Evolutionary conservation across 2,888 invertebrate species (phyloP), one percentile per base, ranked within the genome.

Genomic region (Troilus luridus): DNA sequence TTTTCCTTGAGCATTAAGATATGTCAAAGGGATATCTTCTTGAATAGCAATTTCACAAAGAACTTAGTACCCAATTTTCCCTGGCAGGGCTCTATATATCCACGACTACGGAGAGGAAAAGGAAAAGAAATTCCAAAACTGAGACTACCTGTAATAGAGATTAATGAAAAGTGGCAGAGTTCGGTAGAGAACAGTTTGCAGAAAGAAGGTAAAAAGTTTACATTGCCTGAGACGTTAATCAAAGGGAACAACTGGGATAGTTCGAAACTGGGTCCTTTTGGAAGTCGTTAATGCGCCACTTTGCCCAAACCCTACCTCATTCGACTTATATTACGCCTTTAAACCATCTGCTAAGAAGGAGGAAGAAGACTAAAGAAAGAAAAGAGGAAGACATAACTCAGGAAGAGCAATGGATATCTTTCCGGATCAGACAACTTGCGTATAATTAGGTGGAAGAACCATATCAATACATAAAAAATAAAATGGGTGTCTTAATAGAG

Each of bases 131-230:
- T 85, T 85, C 58, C 56, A 12, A 85, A 85, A 85, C 54, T 85
- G 85, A 58, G 85, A 85, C 56, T 85, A 58, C 85, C 56, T 56
- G 56, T 85, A 85, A 85, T 85, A 85, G 85, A 85, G 85, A 85
- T 85, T 85, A 85, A 85, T 85, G 85, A 58, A 85, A 85, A 85
- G 85, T 58, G 54, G 54, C 54, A 14, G 19, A 81, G 81, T 81
- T 81, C 12, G 72, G 81, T 81, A 56, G 85, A 85, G 85, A 85
- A n/a, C 85, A 85, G 85, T 85, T 85, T 85, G 56, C 56, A 54
- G 85, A 85, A 85, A 58, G 85, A 85, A 85, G 85, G n/a, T 85
- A 85, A 85, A 85, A 85, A 85, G 85, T 85, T 85, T 85, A 85
- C 85, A 85, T 56, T 14, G 85, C 85, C 85, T n/a, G 85, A 85